Percentiles rank a stretch among this genome's conserved stretches.
phyloP scores from a whole-genome alignment of 2,888 invertebrate species.

The Alloscopus bannaensis region DNA sequence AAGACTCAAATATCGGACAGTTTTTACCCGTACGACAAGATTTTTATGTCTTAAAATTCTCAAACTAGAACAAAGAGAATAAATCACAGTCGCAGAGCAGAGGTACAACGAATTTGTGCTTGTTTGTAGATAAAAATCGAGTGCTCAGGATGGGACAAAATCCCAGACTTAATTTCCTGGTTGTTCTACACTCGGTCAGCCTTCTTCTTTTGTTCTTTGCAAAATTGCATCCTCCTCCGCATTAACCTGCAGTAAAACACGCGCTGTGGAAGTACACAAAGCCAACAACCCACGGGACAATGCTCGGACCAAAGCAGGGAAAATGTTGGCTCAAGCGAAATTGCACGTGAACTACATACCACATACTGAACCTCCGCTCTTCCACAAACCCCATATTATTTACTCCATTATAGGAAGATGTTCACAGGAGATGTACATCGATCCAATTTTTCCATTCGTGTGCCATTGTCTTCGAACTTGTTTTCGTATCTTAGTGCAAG shows the following conservation, averaged over 20 bases:
- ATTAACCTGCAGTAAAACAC: constrained; percentile 3
- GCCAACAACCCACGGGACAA: constrained; percentile 39
- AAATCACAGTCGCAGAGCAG: constrained; percentile 19
- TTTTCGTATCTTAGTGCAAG: neutral
- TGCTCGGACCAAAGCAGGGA: constrained; percentile 6
- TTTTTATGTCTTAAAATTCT: constrained; percentile 26
- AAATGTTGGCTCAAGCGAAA: neutral
- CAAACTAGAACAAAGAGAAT: constrained; percentile 41
- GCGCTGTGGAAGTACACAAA: constrained; percentile 1
- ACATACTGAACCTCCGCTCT: neutral
- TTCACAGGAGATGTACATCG: constrained; percentile 16
- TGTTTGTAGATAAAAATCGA: constrained; percentile 39
- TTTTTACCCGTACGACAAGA: neutral
- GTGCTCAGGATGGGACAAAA: constrained; percentile 62
- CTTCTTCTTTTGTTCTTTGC: constrained; percentile 31
- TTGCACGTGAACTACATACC: neutral
- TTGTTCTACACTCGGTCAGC: constrained; percentile 31
- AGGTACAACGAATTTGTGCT: neutral
- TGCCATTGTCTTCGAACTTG: constrained; percentile 10
- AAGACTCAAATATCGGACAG: neutral
- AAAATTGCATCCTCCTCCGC: constrained; percentile 15
- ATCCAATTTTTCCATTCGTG: constrained; percentile 40
- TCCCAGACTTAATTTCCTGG: constrained; percentile 66
- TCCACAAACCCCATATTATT: constrained; percentile 2
- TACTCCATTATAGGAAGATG: neutral